Evolutionary conservation across 2,113 vertebrate species (phyloP), one percentile per base, ranked within the genome.

Genomic region (Odobenus rosmarus): DNA sequence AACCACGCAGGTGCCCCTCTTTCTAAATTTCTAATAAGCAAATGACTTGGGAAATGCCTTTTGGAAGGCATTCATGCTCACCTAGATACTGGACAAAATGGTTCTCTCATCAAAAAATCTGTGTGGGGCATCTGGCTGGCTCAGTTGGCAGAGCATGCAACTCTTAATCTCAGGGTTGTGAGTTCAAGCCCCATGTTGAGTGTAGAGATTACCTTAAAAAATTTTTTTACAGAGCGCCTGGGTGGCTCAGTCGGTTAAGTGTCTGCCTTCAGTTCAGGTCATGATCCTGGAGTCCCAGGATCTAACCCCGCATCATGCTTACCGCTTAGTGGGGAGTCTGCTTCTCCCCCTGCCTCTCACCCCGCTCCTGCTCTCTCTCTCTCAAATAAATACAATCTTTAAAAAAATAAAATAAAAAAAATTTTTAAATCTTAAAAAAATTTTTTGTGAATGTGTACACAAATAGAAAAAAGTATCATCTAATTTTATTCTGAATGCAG

Each of bases 401-500:
- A 15, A 64, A 62, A 62, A 62, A 62, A 62, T 28, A 13, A 28
- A 24, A 13, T 72, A 42, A 72, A 71, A 21, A 36, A 36, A 71
- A 31, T 42, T 74, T 64, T 12, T 62, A 62, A 64, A 31, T 64
- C 62, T 64, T 64, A 64, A 87, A 94, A 90, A 64, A 57, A 9
- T 28, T 53, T 9, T 36, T 53, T 81, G 57, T 83, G 46, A 87
- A 69, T 71, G 42, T 88, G 74, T 80, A 71, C 46, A 72, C 62
- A 59, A 93, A 86, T 8, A 76, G 31, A 46, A 96, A 95, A 93
- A 90, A 69, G 16, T 7, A 71, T 49, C 31, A 42, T 81, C 24
- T 93, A 87, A 91, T 84, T 96, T 96, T 96, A 85, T 95, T 95
- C 59, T 42, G 33, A 95, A 88, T 88, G 42, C 11, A 93, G 46